phyloP scores from a whole-genome alignment of 2,888 invertebrate genomes.

The Nephrotoma guestfalica region DNA sequence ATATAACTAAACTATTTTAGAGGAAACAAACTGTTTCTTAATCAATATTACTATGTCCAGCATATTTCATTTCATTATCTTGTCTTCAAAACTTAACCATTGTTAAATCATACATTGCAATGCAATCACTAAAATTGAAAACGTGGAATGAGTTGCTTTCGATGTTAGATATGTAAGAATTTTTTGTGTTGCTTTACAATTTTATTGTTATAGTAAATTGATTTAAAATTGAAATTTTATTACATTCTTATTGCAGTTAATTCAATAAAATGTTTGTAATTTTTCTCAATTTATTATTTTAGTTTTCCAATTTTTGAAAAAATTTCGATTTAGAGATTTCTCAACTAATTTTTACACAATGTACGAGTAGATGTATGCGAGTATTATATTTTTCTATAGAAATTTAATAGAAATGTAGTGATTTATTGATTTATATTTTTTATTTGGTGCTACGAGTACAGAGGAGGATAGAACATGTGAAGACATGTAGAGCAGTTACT shows the following conservation, averaged over 20 bases:
- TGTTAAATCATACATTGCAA: neutral
- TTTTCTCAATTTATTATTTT: neutral
- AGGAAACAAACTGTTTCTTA: too few species aligned
- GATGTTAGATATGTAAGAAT: neutral
- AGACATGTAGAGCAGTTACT: too few species aligned
- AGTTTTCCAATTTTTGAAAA: neutral
- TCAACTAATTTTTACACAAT: neutral
- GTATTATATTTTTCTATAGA: neutral
- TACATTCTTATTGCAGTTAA: neutral
- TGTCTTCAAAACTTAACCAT: neutral
- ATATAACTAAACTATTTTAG: too few species aligned
- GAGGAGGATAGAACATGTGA: too few species aligned
- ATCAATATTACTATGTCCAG: too few species aligned
- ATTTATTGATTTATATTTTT: neutral
- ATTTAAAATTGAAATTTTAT: neutral
- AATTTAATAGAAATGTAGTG: neutral
- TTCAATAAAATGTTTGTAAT: neutral
- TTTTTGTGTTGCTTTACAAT: neutral
- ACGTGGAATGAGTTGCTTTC: neutral
- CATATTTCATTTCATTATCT: neutral
- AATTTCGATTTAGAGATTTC: neutral
- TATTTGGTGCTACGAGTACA: neutral
- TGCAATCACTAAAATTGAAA: neutral
- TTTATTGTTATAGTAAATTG: neutral
- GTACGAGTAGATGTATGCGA: neutral